phyloP scores from a whole-genome alignment of 2,888 invertebrate species.

The Balanococcus diminutus region DNA sequence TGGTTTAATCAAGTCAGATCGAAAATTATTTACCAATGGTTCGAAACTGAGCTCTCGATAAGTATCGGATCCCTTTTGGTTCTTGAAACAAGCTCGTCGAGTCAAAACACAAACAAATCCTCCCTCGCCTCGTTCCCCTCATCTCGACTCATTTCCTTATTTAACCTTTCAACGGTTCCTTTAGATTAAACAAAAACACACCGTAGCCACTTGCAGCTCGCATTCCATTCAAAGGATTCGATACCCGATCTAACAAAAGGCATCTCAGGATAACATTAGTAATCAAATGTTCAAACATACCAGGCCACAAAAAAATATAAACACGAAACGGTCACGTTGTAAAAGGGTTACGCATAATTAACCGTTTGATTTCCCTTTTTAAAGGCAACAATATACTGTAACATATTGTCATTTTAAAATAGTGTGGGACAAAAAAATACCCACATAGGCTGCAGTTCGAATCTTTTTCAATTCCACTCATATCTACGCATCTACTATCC shows the following conservation, averaged over 20 bases:
- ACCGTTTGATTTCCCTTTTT: constrained; percentile 18
- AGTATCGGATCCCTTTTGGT: too few species aligned
- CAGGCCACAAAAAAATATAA: constrained; percentile 5
- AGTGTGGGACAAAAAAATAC: neutral
- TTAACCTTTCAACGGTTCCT: neutral
- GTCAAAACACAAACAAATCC: neutral
- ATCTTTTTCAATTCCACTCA: neutral
- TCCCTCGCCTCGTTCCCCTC: neutral
- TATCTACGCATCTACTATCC: too few species aligned
- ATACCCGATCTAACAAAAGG: neutral
- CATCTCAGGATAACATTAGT: neutral
- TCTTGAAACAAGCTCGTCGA: neutral
- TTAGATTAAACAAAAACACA: neutral
- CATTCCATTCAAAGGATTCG: neutral
- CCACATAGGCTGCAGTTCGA: neutral
- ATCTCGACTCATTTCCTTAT: neutral
- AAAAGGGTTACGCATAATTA: constrained; percentile 28
- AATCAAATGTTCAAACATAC: neutral
- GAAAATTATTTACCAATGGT: neutral
- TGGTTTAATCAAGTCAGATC: too few species aligned
- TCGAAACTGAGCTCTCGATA: too few species aligned
- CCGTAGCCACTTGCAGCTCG: neutral
- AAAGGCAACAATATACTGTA: neutral
- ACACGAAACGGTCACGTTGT: neutral
- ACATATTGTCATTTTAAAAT: neutral